Evolutionary conservation across 2,797 vertebrate species (phyloP), one percentile per base, ranked within the genome.

Genomic region (Pachyuromys duprasi): DNA sequence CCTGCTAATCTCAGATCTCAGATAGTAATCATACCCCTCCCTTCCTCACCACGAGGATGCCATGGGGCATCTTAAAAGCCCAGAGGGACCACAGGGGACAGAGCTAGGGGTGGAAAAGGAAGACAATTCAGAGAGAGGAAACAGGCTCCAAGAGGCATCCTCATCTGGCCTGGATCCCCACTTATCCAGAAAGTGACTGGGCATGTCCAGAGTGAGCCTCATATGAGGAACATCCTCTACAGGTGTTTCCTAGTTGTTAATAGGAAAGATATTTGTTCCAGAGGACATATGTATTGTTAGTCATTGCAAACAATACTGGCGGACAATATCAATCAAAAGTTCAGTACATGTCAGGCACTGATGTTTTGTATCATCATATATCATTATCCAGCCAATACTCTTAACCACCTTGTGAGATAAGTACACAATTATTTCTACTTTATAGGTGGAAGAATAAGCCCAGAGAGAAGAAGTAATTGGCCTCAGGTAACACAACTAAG

Each of bases 251-350:
- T 80, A 53, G 28, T 67, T 78, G 62, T 70, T 87, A 88, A 84
- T 26, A 95, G 72, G 49, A 70, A 82, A 92, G 33, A 45, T 78
- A 62, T 93, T 62, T 93, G 70, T 72, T 86, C 24, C 86, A 80
- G 20, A 95, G 42, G 78, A 92, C 6, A 45, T 67, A 76, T 17
- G 20, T 57, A 55, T 80, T 28, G 33, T 91, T 74, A 91, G 78
- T 31, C 78, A 84, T 89, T 90, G 86, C 65, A 89, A 91, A 95
- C 74, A 94, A 86, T 60, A 86, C 42, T 53, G 81, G n/a, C 45
- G 31, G 57, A 45, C 86, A 26, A 33, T 67, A 42, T 86, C 74
- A 94, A 82, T 63, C 75, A 9, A 82, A 87, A 60, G 57, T 33
- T 95, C 86, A 82, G 79, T 93, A 53, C 57, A 72, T 78, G 26